phyloP scores from a whole-genome alignment of 2,113 vertebrate species.

The Bufo bufo region DNA sequence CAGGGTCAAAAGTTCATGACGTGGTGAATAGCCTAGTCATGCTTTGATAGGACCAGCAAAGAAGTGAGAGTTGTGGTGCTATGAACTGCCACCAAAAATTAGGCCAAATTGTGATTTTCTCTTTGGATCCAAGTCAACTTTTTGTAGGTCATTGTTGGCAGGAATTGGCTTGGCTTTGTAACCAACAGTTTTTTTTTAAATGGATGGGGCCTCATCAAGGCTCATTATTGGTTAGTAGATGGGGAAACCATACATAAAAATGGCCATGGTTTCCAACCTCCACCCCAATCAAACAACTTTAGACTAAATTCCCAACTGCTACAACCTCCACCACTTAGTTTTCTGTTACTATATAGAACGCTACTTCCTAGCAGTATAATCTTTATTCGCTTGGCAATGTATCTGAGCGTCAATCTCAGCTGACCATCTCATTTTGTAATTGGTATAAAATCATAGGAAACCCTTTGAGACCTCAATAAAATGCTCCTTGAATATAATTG shows the following conservation, averaged over 20 bases:
- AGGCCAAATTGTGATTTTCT: too few species aligned
- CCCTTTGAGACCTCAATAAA: constrained; percentile 12
- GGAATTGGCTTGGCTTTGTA: too few species aligned
- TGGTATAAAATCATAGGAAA: constrained; percentile 5
- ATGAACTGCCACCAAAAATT: too few species aligned
- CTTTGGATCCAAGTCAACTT: too few species aligned
- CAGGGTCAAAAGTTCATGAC: too few species aligned
- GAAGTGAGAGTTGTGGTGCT: too few species aligned
- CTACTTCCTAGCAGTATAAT: neutral
- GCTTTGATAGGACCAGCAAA: too few species aligned
- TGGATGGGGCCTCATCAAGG: neutral
- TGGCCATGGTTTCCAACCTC: neutral
- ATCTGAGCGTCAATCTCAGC: neutral
- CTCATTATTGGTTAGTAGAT: neutral
- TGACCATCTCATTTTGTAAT: constrained; percentile 18
- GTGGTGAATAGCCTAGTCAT: too few species aligned
- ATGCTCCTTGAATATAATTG: neutral
- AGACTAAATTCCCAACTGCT: neutral
- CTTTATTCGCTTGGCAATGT: neutral
- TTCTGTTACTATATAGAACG: neutral
- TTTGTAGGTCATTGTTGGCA: too few species aligned
- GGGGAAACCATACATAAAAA: neutral
- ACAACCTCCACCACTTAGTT: neutral
- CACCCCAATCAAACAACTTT: neutral
- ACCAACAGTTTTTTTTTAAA: neutral